Evolutionary conservation across 2,113 vertebrate genomes (phyloP).

Genomic region (Pseudorectes ferrugineus): DNA sequence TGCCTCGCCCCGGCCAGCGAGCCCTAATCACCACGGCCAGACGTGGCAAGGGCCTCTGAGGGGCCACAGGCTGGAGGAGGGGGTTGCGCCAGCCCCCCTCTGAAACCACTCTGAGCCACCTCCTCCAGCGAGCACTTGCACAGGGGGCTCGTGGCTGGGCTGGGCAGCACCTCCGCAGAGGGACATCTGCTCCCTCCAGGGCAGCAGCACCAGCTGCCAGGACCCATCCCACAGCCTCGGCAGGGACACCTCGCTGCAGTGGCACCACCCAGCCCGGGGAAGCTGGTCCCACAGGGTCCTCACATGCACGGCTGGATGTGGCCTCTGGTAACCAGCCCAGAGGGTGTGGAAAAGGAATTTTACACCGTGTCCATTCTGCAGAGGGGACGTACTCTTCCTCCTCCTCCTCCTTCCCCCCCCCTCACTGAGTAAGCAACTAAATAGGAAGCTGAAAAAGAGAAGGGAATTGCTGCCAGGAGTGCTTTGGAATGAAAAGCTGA

Average conservation of each 20-base stretch:
- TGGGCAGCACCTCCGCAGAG: neutral
- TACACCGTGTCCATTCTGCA: neutral
- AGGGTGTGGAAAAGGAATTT: neutral
- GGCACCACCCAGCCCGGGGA: neutral
- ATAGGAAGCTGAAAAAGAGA: neutral
- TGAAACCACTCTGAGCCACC: neutral
- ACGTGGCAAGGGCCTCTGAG: neutral
- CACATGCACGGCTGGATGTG: fast-evolving
- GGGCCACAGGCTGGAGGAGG: neutral
- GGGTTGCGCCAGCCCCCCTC: fast-evolving
- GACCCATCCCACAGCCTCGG: neutral
- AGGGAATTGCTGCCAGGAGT: neutral
- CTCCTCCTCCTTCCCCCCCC: neutral
- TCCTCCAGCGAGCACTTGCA: fast-evolving
- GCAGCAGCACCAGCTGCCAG: neutral
- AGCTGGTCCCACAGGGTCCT: neutral
- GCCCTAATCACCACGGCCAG: constrained; percentile 18
- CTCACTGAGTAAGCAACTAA: neutral
- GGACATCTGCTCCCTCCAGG: neutral
- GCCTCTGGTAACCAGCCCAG: neutral
- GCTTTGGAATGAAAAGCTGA: neutral
- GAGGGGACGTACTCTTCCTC: neutral
- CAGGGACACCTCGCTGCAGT: neutral
- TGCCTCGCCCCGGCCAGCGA: neutral
- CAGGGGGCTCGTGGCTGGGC: neutral